These are phyloP conservation scores for Axea sp. DNA, from an alignment of 2,888 invertebrate genomes.

Conservation along the genomic window DNA sequence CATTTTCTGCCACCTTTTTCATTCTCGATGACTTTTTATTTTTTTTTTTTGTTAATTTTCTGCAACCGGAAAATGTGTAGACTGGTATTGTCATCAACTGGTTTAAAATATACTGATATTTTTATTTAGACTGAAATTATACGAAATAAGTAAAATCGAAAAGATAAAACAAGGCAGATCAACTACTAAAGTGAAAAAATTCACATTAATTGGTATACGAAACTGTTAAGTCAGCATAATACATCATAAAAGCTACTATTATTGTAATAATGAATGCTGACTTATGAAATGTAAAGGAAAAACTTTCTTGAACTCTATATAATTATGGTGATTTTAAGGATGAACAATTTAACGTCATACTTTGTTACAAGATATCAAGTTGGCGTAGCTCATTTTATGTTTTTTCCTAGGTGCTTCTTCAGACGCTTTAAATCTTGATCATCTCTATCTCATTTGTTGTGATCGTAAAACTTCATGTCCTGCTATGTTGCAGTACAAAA, in stretches of 20 bases:
- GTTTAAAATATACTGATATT: no score
- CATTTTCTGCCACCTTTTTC: no score
- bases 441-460: slow-evolving; percentile 36
- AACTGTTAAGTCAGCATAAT: neutral
- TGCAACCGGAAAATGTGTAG: no score
- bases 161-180: no score
- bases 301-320: slow-evolving; percentile 23
- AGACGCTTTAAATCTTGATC: slow-evolving; percentile 25
- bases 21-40: no score
- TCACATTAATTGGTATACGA: no score
- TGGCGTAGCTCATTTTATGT: slow-evolving; percentile 9
- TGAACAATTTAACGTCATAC: slow-evolving; percentile 26
- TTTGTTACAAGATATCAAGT: slow-evolving; percentile 26
- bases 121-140: no score
- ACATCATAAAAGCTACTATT: slow-evolving; percentile 3
- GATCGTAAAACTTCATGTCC: slow-evolving; percentile 38
- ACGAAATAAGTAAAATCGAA: no score
- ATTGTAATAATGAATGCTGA: slow-evolving; percentile 15
- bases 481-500: neutral
- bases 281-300: slow-evolving; percentile 27
- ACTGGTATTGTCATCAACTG: no score
- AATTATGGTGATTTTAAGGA: slow-evolving; percentile 24
- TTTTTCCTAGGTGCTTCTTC: slow-evolving; percentile 3
- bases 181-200: no score
- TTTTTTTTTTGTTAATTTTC: no score